These are phyloP conservation scores for Hyphantria cunea DNA, from an alignment of 1,140 invertebrate species.

Conservation along the genomic window DNA sequence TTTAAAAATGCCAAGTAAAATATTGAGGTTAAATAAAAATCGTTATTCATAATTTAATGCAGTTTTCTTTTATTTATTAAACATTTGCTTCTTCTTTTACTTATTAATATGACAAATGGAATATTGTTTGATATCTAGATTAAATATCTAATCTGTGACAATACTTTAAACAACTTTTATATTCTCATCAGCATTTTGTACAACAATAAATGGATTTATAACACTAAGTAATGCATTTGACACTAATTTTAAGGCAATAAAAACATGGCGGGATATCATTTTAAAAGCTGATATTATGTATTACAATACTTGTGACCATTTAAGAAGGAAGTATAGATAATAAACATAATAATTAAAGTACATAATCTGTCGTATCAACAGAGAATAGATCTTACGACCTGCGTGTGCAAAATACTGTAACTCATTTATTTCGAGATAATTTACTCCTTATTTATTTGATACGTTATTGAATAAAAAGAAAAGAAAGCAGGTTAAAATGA, in stretches of 20 bases:
- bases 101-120: slow-evolving; percentile 81
- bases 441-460: background rate
- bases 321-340: slow-evolving; percentile 17
- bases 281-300: slow-evolving; percentile 23
- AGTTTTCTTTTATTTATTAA: slow-evolving; percentile 76
- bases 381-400: slow-evolving; percentile 8
- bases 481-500: no score
- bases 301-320: slow-evolving; percentile 26
- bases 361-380: background rate
- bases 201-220: slow-evolving; percentile 42
- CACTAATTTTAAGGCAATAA: slow-evolving; percentile 31
- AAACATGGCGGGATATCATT: slow-evolving; percentile 22
- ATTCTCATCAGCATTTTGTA: slow-evolving; percentile 73
- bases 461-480: background rate
- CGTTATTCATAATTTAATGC: slow-evolving; percentile 77
- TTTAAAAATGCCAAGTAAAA: no score
- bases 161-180: slow-evolving; percentile 82
- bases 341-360: background rate
- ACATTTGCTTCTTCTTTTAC: slow-evolving; percentile 77
- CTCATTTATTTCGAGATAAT: slow-evolving; percentile 11
- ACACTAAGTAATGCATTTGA: slow-evolving; percentile 19
- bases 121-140: slow-evolving; percentile 80
- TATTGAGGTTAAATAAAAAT: slow-evolving; percentile 50
- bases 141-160: slow-evolving; percentile 77
- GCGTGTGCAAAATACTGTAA: slow-evolving; percentile 23